phyloP scores from a whole-genome alignment of 2,888 invertebrate species.

The Omphaloscelis lunosa region DNA sequence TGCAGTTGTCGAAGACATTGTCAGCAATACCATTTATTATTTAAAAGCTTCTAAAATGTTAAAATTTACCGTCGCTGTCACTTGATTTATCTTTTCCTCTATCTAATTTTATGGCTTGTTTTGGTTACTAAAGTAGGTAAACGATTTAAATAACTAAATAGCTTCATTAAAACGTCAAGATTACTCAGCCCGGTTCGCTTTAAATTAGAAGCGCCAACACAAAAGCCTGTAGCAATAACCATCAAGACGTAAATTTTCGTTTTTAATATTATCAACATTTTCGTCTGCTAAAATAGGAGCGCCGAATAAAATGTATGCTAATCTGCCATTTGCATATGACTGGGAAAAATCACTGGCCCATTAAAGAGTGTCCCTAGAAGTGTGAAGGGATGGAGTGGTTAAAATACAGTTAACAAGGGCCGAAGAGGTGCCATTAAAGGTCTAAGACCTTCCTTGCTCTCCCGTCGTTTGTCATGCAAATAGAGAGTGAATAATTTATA shows the following conservation, averaged over 20 bases:
- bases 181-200: constrained; percentile 39
- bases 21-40: constrained; percentile 26
- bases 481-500: constrained; percentile 89
- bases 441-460: constrained; percentile 83
- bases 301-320: constrained; percentile 85
- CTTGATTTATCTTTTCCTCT: constrained; percentile 16
- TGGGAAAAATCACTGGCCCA: constrained; percentile 86
- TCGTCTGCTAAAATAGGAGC: constrained; percentile 73
- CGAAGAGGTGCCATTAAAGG: constrained; percentile 83
- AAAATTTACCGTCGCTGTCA: constrained; percentile 9
- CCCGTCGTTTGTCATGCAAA: constrained; percentile 88
- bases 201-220: constrained; percentile 63
- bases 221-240: constrained; percentile 65
- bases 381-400: constrained; percentile 77
- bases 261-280: constrained; percentile 78
- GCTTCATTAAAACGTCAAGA: constrained; percentile 45
- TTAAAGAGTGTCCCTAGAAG: constrained; percentile 81
- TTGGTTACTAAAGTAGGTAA: constrained; percentile 40
- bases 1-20: constrained; percentile 69
- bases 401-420: constrained; percentile 77
- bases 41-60: constrained; percentile 32
- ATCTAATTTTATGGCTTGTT: constrained; percentile 46
- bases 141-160: constrained; percentile 48
- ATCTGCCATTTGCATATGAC: constrained; percentile 86
- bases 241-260: constrained; percentile 73